Evolutionary conservation across 2,888 invertebrate species (phyloP), one percentile per base, ranked within the genome.

Genomic region (Lasioglossum leucozonium): DNA sequence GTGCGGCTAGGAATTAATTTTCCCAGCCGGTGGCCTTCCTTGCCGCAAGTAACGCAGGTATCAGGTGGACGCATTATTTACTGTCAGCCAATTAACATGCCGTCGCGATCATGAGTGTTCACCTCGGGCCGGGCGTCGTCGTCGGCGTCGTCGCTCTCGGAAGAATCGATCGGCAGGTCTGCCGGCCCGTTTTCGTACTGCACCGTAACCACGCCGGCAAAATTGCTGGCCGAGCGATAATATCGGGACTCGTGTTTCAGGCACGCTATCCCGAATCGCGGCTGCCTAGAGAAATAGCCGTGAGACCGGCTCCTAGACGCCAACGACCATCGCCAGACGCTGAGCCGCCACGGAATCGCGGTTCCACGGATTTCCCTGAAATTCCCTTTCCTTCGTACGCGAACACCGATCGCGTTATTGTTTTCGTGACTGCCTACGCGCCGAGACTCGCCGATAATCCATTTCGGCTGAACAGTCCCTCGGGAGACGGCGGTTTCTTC

Each of bases 141-240:
- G 79, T 77, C 79, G 55, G 30, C 58, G 30, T 30, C 18, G 62
- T 62, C 62, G 62, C 8, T 34, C 26, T 30, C 2, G 62, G 72
- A 81, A 78, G 69, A 85, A 89, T 90, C 90, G 90, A 90, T 90
- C 90, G 89, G 55, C 22, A 30, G 77, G 79, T 42, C 34, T 51
- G 51, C n/a, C 42, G 72, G 84, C 72, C 72, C 82, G 86, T 88
- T 90, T 88, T 89, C 89, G 88, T 90, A 89, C 87, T 80, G 82
- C 65, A 77, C 77, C 85, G 87, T 91, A 90, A 91, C 91, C 90
- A 87, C 86, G 84, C 86, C 67, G 88, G 92, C 88, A 88, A 93
- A 93, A 93, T 93, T 93, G 91, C 92, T 89, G 89, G 83, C 88
- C 82, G 85, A 79, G 87, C 90, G 92, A 93, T 92, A 90, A 91